Percentiles rank a stretch among this genome's conserved stretches.
phyloP scores from a whole-genome alignment of 2,797 vertebrate genomes.

The Phataginus tricuspis region DNA sequence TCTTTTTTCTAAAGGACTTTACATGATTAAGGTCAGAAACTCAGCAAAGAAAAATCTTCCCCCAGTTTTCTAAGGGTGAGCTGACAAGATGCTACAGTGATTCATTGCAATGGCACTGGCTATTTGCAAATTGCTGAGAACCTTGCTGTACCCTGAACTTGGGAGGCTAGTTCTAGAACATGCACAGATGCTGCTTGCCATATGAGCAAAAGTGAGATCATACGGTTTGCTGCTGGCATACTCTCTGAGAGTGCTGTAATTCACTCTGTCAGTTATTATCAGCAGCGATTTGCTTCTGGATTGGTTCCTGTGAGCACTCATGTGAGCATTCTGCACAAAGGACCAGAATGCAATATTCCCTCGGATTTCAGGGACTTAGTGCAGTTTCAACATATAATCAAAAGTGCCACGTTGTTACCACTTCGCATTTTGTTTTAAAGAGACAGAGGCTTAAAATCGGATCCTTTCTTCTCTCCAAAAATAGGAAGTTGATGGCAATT shows the following conservation, averaged over 20 bases:
- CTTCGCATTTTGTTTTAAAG: slow-evolving; percentile 75
- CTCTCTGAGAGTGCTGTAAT: slow-evolving; percentile 60
- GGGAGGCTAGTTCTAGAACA: neutral
- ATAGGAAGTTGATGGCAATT: slow-evolving; percentile 31
- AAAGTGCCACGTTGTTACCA: slow-evolving; percentile 69
- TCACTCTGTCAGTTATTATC: slow-evolving; percentile 57
- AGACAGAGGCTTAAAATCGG: slow-evolving; percentile 65
- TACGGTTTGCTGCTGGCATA: slow-evolving; percentile 27
- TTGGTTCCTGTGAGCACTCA: slow-evolving; percentile 67
- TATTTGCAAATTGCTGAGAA: slow-evolving; percentile 57
- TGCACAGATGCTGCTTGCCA: slow-evolving; percentile 25
- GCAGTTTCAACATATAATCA: slow-evolving; percentile 72
- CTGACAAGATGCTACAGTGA: neutral
- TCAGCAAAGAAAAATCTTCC: slow-evolving; percentile 59
- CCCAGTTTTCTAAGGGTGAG: slow-evolving; percentile 16
- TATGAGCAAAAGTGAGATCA: slow-evolving; percentile 65
- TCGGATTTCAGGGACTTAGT: slow-evolving; percentile 67
- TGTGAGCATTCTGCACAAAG: slow-evolving; percentile 64
- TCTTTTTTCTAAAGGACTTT: slow-evolving; percentile 53
- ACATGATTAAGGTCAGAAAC: slow-evolving; percentile 30
- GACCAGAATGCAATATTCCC: slow-evolving; percentile 57
- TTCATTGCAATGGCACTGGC: slow-evolving; percentile 15
- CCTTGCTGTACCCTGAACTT: slow-evolving; percentile 12
- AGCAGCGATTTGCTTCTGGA: slow-evolving; percentile 65
- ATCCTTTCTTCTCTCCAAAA: slow-evolving; percentile 55